Evolutionary conservation across 1,140 invertebrate genomes (phyloP).

Genomic region (Bombus turneri): DNA sequence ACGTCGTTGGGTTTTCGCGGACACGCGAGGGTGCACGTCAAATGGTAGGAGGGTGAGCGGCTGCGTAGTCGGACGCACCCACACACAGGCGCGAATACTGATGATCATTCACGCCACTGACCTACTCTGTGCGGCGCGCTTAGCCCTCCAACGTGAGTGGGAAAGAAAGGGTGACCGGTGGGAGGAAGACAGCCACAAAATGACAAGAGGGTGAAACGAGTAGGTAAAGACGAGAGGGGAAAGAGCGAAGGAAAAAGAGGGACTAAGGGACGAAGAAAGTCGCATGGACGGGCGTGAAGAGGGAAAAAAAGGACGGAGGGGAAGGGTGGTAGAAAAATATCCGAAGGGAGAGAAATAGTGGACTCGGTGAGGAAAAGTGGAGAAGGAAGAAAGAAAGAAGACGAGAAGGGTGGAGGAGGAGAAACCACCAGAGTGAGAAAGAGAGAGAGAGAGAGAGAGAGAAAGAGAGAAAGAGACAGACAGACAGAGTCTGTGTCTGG

Average conservation of each 20-base stretch:
- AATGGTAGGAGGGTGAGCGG: conserved; percentile 17
- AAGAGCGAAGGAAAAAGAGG: neutral
- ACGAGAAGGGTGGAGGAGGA: neutral
- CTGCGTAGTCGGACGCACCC: conserved; percentile 44
- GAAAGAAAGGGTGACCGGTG: conserved; percentile 41
- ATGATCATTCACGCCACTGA: conserved; percentile 73
- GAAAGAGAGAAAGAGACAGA: conserved; percentile 1
- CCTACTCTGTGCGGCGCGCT: conserved; percentile 65
- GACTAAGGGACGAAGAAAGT: neutral
- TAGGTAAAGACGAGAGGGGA: conserved; percentile 37
- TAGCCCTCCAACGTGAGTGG: conserved; percentile 31
- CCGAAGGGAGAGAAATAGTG: neutral
- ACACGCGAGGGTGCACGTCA: conserved; percentile 45
- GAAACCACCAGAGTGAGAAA: neutral
- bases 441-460: neutral
- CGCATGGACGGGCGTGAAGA: neutral
- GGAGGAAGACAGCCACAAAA: conserved; percentile 38
- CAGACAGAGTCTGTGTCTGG: conserved; percentile 69
- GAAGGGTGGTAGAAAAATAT: neutral
- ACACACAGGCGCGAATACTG: conserved; percentile 57
- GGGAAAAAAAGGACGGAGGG: neutral
- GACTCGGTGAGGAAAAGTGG: neutral
- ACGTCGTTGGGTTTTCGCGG: conserved; percentile 19
- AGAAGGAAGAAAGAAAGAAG: neutral
- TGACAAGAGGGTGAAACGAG: conserved; percentile 45